Base-by-base conservation (phyloP, 2,797 vertebrate genomes). In the Lerista edwardsae region DNA sequence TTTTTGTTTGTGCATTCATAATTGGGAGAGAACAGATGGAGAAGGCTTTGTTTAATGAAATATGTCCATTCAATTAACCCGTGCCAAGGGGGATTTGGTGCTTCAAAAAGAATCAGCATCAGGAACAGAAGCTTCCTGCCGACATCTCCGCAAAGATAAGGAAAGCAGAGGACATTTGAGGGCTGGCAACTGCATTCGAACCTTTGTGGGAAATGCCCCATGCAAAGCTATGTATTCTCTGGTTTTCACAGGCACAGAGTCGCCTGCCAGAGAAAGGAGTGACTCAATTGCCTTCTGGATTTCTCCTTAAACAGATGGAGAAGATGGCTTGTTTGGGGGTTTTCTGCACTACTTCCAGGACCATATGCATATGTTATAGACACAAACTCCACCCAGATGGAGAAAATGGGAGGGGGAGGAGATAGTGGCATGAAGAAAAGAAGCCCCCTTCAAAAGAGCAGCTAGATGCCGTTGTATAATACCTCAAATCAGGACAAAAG, bases 1-100 rank as follows among this genome's bases (percentile, higher is more conserved):
- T 41, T 36, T 19, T 12, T 29, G 11, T 93, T 88, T 79, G 83
- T 91, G 88, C 88, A 90, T 92, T 92, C 89, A 81, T 93, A 93
- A 95, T 92, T 90, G 91, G 92, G 86, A 90, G 0, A 1, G 75
- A 94, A 92, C 94, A 96, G 94, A 96, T 95, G 95, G 94, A 0
- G 0, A 91, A 87, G 88, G 87, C 87, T 89, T 93, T 96, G 93
- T 94, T 94, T 94, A 96, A 96, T 96, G 92, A 96, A 96, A 96
- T 95, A 95, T 92, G 92, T 95, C 95, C 92, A 77, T 96, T 94
- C 92, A 90, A 94, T 95, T 95, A 96, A 95, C 90, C 89, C 73
- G 85, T 5, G 27, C 85, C 92, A 74, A 36, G 74, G 82, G 92
- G 91, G 92, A 96, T 84, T 90, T 47, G 0, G 74, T 84, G 81